Evolutionary conservation across 2,888 invertebrate genomes (phyloP).

Genomic region (Cepaea hortensis): DNA sequence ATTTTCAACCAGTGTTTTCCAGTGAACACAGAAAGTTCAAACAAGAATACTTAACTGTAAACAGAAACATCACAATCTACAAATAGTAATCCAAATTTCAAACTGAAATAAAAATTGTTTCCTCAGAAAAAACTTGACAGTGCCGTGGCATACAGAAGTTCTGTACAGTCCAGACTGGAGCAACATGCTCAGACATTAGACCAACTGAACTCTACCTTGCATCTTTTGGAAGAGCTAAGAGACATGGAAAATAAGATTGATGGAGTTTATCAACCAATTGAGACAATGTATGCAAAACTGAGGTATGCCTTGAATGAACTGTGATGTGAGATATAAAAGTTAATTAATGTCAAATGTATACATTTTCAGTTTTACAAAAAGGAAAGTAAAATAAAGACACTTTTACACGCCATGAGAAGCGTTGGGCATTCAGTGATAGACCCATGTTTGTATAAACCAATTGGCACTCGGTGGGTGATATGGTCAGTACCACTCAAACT

Average conservation of each 20-base stretch:
- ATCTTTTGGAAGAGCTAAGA: conserved; percentile 74
- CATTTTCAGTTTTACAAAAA: too few relatives aligned
- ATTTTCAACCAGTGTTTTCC: too few relatives aligned
- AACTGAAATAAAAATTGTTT: not conserved
- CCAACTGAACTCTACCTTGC: conserved; percentile 75
- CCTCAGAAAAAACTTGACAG: conserved; percentile 73
- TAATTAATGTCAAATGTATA: too few relatives aligned
- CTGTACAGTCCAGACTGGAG: conserved; percentile 72
- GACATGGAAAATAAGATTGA: conserved; percentile 77
- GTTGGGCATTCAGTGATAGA: too few relatives aligned
- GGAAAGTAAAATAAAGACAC: too few relatives aligned
- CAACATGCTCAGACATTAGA: conserved; percentile 74
- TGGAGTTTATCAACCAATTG: conserved; percentile 75
- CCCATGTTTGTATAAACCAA: too few relatives aligned
- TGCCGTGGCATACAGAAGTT: conserved; percentile 70
- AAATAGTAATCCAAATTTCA: not conserved
- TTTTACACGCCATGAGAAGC: too few relatives aligned
- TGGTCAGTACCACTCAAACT: too few relatives aligned
- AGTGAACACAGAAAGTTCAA: too few relatives aligned
- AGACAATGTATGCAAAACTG: conserved; percentile 74
- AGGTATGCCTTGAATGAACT: conserved; percentile 53
- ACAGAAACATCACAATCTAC: too few relatives aligned
- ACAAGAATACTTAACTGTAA: too few relatives aligned
- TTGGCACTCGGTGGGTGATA: too few relatives aligned
- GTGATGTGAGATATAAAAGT: not conserved